Evolutionary conservation across 1,140 invertebrate genomes (phyloP), one percentile per base, ranked within the genome.

Genomic region (Microplitis demolitor): DNA sequence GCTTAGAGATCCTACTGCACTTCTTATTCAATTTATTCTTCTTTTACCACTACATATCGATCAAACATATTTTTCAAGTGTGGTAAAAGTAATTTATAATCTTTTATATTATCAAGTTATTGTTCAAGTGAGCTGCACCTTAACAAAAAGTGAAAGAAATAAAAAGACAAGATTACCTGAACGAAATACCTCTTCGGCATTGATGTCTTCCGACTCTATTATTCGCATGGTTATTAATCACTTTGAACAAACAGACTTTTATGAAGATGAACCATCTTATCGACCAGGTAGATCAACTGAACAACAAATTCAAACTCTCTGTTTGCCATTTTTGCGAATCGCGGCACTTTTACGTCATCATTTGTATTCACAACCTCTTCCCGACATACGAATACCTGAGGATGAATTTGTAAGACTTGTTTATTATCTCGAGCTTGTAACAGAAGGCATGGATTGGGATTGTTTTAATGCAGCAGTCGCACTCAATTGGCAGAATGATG

Each of bases 31-130:
- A 83, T 92, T 98, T 75, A 89, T 97, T 66, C 87, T 98, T 61
- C 88, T 96, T 53, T 89, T 97, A 51, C 96, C 96, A 13, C 85
- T 94, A 31, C 91, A 95, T 80, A 88, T 98, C 56, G 95, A 97
- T 86, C 92, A 93, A 89, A 93, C 92, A 31, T 96, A 97, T 83
- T 97, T 95, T 83, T 93, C 92, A 6, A 92, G 92, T 79, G 91
- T 97, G 73, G 93, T 97, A 0, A 93, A 94, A 81, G 91, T 93
- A 75, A 86, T 97, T 45, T 98, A 96, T 87, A 96, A 97, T 87
- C 88, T 97, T 53, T 88, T 93, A 54, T 97, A 95, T 85, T 93
- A 97, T 83, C 96, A 98, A 90, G 92, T 95, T 50, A 88, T 97
- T 31, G 85, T 92, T 0, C 91, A 93, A 84, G 77, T 95, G 5